Percentiles rank a stretch among this genome's conserved stretches.
These are phyloP conservation scores for Eretmocerus hayati DNA, from an alignment of 2,888 invertebrate species.

Conservation along the genomic window DNA sequence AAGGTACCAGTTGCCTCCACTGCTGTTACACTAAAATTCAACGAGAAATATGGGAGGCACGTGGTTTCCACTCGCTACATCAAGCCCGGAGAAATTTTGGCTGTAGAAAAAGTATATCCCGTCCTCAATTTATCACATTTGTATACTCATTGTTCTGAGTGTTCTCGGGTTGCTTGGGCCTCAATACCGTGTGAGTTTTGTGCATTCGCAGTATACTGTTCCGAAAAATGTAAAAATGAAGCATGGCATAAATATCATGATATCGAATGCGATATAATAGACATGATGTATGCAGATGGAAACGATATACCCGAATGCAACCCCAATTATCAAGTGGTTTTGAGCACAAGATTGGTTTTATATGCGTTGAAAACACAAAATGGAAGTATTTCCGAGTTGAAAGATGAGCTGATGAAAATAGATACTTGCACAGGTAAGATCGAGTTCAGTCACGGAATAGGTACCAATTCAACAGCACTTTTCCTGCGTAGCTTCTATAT, in stretches of 20 bases:
- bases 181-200: conserved; percentile 61
- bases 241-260: conserved; percentile 67
- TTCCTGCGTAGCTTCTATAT: no score
- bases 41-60: conserved; percentile 60
- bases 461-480: no score
- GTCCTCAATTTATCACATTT: conserved; percentile 52
- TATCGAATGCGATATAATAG: conserved; percentile 67
- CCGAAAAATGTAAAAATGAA: conserved; percentile 54
- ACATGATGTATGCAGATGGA: conserved; percentile 53
- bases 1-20: conserved; percentile 58
- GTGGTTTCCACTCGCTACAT: conserved; percentile 63
- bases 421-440: conserved; percentile 34
- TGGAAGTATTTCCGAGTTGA: conserved; percentile 43
- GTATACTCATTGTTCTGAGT: conserved; percentile 61
- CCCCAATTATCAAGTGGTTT: no score
- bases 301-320: conserved; percentile 63
- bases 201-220: conserved; percentile 61
- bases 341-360: conserved; percentile 58
- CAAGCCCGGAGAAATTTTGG: conserved; percentile 67
- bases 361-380: conserved; percentile 44
- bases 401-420: conserved; percentile 37
- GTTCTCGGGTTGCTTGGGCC: conserved; percentile 55
- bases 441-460: no score
- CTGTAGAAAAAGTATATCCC: conserved; percentile 72
- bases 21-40: conserved; percentile 55